These are phyloP conservation scores for Acleris cristana DNA, from an alignment of 2,888 invertebrate genomes.

Conservation along the genomic window DNA sequence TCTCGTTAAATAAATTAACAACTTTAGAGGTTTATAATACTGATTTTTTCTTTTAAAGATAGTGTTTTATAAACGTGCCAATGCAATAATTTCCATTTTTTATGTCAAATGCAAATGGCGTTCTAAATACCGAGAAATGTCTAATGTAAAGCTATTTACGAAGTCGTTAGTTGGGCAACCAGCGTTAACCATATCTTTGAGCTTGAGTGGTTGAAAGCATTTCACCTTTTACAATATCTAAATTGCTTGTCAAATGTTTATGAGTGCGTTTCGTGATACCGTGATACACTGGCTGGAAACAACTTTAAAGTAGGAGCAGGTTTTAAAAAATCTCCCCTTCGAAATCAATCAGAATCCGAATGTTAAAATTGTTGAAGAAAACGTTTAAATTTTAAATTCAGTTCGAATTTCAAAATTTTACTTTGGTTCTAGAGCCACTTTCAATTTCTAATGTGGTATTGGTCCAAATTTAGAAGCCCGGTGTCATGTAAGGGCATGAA, in stretches of 20 bases:
- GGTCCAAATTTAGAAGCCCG: slow-evolving; percentile 36
- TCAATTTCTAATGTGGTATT: slow-evolving; percentile 13
- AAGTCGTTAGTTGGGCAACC: slow-evolving; percentile 51
- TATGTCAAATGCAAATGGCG: slow-evolving; percentile 49
- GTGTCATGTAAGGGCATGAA: slow-evolving; percentile 42
- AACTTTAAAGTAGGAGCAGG: slow-evolving; percentile 49
- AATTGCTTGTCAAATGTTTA: slow-evolving; percentile 47
- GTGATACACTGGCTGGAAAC: slow-evolving; percentile 51
- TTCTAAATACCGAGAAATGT: slow-evolving; percentile 47
- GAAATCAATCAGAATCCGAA: background rate
- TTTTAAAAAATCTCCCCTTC: slow-evolving; percentile 52
- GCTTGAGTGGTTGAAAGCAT: slow-evolving; percentile 63
- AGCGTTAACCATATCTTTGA: slow-evolving; percentile 50
- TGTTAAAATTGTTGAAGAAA: background rate
- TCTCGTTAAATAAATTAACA: no score
- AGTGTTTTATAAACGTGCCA: no score
- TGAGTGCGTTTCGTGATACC: slow-evolving; percentile 50
- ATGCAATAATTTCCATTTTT: background rate
- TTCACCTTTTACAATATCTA: slow-evolving; percentile 53
- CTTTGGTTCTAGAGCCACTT: background rate
- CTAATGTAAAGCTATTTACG: slow-evolving; percentile 50
- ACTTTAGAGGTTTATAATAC: no score
- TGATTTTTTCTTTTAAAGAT: no score
- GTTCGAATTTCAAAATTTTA: slow-evolving; percentile 12
- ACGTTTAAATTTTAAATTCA: background rate